Evolutionary conservation across 2,113 vertebrate species (phyloP).

Genomic region (Dicerorhinus sumatrensis): DNA sequence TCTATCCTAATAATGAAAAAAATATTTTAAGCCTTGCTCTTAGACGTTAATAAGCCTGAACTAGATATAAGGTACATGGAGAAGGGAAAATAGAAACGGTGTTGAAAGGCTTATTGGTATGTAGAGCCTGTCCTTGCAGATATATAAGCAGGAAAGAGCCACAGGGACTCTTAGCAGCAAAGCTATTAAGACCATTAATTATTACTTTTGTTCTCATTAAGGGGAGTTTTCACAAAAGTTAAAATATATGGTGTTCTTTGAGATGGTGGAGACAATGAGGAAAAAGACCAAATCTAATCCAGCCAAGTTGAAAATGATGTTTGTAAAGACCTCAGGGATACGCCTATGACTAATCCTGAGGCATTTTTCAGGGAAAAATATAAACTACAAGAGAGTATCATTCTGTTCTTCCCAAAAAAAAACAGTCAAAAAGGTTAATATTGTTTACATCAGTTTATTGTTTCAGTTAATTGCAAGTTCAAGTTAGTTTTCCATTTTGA

Average conservation of each 20-base stretch:
- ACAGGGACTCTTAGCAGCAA: background rate
- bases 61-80: background rate
- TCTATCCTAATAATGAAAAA: background rate
- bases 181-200: background rate
- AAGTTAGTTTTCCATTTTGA: background rate
- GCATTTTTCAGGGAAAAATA: background rate
- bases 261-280: background rate
- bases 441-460: background rate
- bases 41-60: background rate
- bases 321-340: background rate
- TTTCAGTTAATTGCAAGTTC: background rate
- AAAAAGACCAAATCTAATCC: background rate
- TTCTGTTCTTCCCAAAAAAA: background rate
- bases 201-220: slow-evolving; percentile 15
- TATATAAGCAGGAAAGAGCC: background rate
- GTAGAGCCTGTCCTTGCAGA: background rate
- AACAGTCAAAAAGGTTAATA: background rate
- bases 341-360: background rate
- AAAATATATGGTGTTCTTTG: background rate
- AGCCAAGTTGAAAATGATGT: background rate
- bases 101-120: background rate
- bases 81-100: background rate
- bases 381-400: background rate
- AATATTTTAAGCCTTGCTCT: background rate
- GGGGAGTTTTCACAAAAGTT: background rate